Base-by-base conservation (phyloP, 2,113 vertebrate species). In the Saguinus imperator region DNA sequence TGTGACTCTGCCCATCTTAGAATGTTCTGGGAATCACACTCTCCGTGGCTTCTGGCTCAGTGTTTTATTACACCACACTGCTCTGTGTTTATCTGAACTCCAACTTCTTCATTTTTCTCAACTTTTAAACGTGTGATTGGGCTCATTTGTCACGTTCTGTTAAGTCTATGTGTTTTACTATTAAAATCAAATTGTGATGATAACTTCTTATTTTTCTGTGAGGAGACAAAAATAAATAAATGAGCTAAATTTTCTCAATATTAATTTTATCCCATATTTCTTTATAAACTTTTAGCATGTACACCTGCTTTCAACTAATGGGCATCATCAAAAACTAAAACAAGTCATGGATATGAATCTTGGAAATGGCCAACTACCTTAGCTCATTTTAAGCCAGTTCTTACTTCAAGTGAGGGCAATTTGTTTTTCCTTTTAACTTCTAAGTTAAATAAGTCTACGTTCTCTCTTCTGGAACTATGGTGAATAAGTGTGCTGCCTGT, bases 231-330 rank as follows among this genome's bases (percentile, higher is more conserved):
- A 82, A 43, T 85, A 72, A 87, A 25, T 64, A 64, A 55, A 87
- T 61, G 12, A 80, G 40, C 55, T 64, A 35, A n/a, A 91, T 93
- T 89, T 95, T 80, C 27, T 95, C 64, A 83, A 35, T 75, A 82
- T 80, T 93, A 66, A n/a, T 82, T 83, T 91, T 52, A 27, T 88
- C 16, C 12, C 14, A 50, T 55, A 77, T 57, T 89, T 96, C 40
- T 25, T 64, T 55, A 25, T 76, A 89, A 91, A 35, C 37, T 25
- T 72, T 85, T 82, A 97, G 50, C 40, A 50, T 45, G 17, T 66
- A 3, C 16, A 80, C 37, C 43, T 86, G 20, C 21, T 91, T 79
- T 89, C 86, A 35, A 45, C 64, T 77, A 84, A 85, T 57, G 52
- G 45, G 32, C 79, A 40, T 80, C n/a, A 83, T 55, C 16, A 83